Evolutionary conservation across 1,140 invertebrate species (phyloP).

Genomic region (Harpegnathos saltator): DNA sequence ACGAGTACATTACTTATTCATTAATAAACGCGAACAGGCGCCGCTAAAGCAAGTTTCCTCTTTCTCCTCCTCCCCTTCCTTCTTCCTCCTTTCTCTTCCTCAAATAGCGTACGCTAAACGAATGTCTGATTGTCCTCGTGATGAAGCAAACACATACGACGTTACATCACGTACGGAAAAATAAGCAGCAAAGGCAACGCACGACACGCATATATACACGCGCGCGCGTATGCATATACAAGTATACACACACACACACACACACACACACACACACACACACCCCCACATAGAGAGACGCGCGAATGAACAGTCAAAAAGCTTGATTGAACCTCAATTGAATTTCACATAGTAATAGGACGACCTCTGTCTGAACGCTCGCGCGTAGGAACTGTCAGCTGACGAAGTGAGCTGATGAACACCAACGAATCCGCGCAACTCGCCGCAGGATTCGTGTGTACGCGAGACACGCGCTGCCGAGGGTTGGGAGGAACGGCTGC

Average conservation of each 20-base stretch:
- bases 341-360: slow-evolving; percentile 38
- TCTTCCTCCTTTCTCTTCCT: background rate
- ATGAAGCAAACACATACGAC: slow-evolving; percentile 42
- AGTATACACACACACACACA: no score
- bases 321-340: slow-evolving; percentile 69
- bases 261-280: no score
- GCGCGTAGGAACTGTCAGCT: slow-evolving; percentile 69
- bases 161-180: slow-evolving; percentile 15
- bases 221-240: no score
- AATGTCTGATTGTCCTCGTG: slow-evolving; percentile 65
- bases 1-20: slow-evolving; percentile 21
- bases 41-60: background rate
- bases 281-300: background rate
- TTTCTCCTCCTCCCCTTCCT: background rate
- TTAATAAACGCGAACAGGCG: slow-evolving; percentile 23
- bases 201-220: background rate
- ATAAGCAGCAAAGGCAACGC: slow-evolving; percentile 43
- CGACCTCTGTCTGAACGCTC: slow-evolving; percentile 37
- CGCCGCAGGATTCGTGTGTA: slow-evolving; percentile 12
- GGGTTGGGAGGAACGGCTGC: slow-evolving; percentile 4
- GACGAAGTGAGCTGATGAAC: slow-evolving; percentile 40
- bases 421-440: slow-evolving; percentile 22
- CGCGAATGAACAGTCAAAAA: slow-evolving; percentile 54
- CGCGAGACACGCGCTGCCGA: slow-evolving; percentile 10
- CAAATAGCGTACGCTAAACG: slow-evolving; percentile 28